These are phyloP conservation scores for Uloborus plumipes DNA, from an alignment of 2,888 invertebrate genomes.

Conservation along the genomic window DNA sequence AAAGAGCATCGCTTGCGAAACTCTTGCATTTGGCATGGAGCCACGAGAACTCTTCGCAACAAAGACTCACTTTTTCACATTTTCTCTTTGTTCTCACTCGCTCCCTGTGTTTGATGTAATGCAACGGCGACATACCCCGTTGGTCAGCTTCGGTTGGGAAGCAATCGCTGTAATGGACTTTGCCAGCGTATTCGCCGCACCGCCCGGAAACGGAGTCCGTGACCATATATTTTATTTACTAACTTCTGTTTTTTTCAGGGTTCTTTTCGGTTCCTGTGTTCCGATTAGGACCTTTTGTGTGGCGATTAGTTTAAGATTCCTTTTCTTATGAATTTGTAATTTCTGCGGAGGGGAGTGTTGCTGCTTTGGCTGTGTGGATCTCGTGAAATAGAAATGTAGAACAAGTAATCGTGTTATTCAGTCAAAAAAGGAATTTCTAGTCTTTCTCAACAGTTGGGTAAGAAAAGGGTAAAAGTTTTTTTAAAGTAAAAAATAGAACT, in stretches of 20 bases:
- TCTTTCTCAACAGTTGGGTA: no score
- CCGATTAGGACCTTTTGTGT: no score
- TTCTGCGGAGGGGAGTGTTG: no score
- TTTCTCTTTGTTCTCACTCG: constrained; percentile 17
- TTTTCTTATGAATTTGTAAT: no score
- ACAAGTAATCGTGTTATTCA: no score
- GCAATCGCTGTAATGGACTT: constrained; percentile 56
- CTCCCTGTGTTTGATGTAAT: constrained; percentile 2
- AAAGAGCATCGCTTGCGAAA: constrained; percentile 26
- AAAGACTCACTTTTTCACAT: constrained; percentile 45
- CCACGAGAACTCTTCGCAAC: constrained; percentile 44
- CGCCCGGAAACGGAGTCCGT: constrained; percentile 20
- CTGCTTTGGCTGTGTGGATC: no score
- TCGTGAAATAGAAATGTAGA: no score
- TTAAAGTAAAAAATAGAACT: no score
- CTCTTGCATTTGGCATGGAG: constrained; percentile 35
- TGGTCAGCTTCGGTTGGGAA: constrained; percentile 43
- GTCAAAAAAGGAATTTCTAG: no score
- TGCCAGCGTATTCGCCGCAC: constrained; percentile 39
- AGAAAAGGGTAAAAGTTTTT: no score
- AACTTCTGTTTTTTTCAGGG: background rate
- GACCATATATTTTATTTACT: constrained; percentile 53
- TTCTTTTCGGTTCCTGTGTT: no score
- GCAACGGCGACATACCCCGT: constrained; percentile 43
- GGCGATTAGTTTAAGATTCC: no score